Conservation (phyloP, 1,140 invertebrate species). For the Pentalonia nigronervosa region DNA sequence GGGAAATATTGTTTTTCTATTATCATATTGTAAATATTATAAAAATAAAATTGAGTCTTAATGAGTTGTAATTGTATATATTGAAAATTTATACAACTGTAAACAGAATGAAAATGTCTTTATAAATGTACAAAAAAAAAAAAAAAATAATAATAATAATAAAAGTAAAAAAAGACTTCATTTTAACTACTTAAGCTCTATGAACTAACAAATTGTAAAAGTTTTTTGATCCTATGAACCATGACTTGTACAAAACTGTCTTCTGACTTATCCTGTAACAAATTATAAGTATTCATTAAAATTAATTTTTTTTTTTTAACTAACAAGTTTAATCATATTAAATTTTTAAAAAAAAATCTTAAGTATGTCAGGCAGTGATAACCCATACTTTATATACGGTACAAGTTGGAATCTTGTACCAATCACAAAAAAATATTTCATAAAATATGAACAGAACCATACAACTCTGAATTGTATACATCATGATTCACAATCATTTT, state of each 20-base stretch:
- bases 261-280: constrained; percentile 52
- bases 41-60: constrained; percentile 42
- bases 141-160: constrained; percentile 29
- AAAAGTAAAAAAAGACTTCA: constrained; percentile 35
- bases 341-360: too few relatives aligned
- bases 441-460: too few relatives aligned
- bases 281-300: not conserved
- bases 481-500: too few relatives aligned
- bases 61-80: constrained; percentile 55
- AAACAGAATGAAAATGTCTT: constrained; percentile 33
- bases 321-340: too few relatives aligned
- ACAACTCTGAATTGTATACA: too few relatives aligned
- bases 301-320: not conserved
- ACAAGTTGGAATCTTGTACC: too few relatives aligned
- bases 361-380: too few relatives aligned
- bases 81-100: constrained; percentile 51
- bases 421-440: too few relatives aligned
- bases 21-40: constrained; percentile 49
- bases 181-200: constrained; percentile 43
- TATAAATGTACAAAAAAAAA: constrained; percentile 56
- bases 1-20: constrained; percentile 58
- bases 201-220: constrained; percentile 54
- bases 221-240: constrained; percentile 55
- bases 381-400: too few relatives aligned
- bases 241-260: constrained; percentile 54